These are phyloP conservation scores for Acleris literana DNA, from an alignment of 2,888 invertebrate species.

Conservation along the genomic window DNA sequence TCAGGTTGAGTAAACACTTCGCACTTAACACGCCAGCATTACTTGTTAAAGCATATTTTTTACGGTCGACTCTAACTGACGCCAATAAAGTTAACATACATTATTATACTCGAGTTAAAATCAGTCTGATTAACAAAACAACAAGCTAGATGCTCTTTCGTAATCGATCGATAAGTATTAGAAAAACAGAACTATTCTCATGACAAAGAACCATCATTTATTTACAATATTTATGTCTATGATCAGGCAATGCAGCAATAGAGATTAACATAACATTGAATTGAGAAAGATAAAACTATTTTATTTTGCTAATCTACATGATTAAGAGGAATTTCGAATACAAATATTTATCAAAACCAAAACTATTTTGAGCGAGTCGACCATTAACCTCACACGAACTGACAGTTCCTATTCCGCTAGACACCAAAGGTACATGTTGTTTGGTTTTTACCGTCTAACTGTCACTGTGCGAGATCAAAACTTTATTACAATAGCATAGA, in stretches of 20 bases:
- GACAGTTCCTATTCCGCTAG: constrained; percentile 48
- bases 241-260: constrained; percentile 39
- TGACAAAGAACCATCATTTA: constrained; percentile 73
- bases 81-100: constrained; percentile 44
- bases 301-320: constrained; percentile 53
- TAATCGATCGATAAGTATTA: constrained; percentile 79
- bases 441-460: neutral
- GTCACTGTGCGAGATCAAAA: neutral
- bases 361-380: constrained; percentile 66
- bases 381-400: constrained; percentile 68
- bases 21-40: constrained; percentile 51
- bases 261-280: constrained; percentile 49
- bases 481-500: neutral
- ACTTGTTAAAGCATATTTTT: constrained; percentile 35
- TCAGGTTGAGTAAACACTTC: constrained; percentile 59
- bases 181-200: constrained; percentile 65
- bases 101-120: constrained; percentile 38
- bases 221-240: constrained; percentile 45
- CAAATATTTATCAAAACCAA: constrained; percentile 60
- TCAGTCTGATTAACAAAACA: constrained; percentile 48
- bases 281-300: constrained; percentile 44
- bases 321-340: constrained; percentile 53
- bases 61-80: constrained; percentile 40
- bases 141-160: constrained; percentile 72
- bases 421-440: constrained; percentile 9